Base-by-base conservation (phyloP, 2,888 invertebrate genomes). In the Isoperla grammatica region DNA sequence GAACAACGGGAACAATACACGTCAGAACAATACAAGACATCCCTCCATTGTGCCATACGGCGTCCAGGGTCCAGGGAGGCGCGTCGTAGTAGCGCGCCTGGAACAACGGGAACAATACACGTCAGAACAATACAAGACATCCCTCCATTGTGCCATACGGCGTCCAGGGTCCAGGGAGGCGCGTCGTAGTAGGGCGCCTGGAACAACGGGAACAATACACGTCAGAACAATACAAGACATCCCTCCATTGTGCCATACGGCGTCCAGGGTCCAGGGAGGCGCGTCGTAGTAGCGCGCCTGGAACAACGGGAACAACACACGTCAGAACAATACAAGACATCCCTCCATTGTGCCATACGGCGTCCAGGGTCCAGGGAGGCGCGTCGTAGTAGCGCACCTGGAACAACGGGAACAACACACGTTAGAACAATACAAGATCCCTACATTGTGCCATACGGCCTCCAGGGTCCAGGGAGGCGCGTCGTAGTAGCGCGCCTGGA, bases 391-490 rank as follows among this genome's bases (percentile, higher is more conserved):
- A 86, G 81, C 61, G 88, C 89, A 75, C 90, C 90, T 90, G 76
- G 8, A 71, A 72, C 63, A n/a, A n/a, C 66, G 69, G 64, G 68
- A 68, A 64, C n/a, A n/a, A n/a, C n/a, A n/a, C n/a, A n/a, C n/a
- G n/a, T n/a, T n/a, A n/a, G n/a, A n/a, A n/a, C n/a, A n/a, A n/a
- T n/a, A n/a, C n/a, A n/a, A n/a, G n/a, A n/a, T n/a, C n/a, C n/a
- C n/a, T n/a, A n/a, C n/a, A n/a, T n/a, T n/a, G n/a, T n/a, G n/a
- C 91, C 61, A 89, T 83, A 64, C 91, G 81, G 65, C 91, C 80
- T 68, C 86, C 89, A 57, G 88, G 84, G 70, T 90, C 90, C 66
- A 86, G 77, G 15, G 88, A 87, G 62, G 84, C 83, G 65, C 88
- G 84, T 63, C 90, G 83, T 69, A 88, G 76, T 69, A 86, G 81